Evolutionary conservation across 2,113 vertebrate species (phyloP).

Genomic region (Albula goreensis): DNA sequence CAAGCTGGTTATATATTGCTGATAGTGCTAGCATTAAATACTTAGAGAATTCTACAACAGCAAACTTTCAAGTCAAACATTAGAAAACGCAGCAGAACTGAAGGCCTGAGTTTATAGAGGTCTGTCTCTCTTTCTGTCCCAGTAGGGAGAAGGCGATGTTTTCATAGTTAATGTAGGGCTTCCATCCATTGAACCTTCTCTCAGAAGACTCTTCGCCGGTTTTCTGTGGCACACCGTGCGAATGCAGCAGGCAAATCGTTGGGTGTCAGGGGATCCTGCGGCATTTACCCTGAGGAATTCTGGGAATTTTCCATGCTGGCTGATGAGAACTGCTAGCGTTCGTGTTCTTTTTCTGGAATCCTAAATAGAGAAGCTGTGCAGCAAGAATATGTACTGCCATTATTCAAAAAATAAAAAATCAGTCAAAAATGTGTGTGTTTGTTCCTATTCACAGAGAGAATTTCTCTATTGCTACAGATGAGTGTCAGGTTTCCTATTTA

Average conservation of each 20-base stretch:
- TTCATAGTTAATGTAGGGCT: background rate
- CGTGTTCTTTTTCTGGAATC: background rate
- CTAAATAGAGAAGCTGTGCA: background rate
- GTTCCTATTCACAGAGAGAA: background rate
- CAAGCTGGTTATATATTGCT: background rate
- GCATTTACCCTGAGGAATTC: background rate
- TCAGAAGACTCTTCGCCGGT: background rate
- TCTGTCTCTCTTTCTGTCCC: background rate
- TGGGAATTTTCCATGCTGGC: background rate
- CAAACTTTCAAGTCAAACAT: conserved; percentile 3
- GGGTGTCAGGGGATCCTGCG: background rate
- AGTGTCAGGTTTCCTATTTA: no score
- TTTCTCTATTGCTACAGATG: background rate
- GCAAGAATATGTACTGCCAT: background rate
- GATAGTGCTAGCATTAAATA: background rate
- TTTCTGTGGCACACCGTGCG: background rate
- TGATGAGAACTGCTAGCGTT: background rate
- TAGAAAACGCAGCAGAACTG: background rate
- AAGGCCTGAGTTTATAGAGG: background rate
- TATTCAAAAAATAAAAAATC: background rate
- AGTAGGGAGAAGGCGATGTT: background rate
- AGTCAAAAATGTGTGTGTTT: background rate
- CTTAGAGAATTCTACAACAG: background rate
- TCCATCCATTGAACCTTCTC: background rate
- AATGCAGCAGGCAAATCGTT: background rate